These are phyloP conservation scores for Euphonia xanthogaster DNA, from an alignment of 2,797 vertebrate species.

Conservation along the genomic window DNA sequence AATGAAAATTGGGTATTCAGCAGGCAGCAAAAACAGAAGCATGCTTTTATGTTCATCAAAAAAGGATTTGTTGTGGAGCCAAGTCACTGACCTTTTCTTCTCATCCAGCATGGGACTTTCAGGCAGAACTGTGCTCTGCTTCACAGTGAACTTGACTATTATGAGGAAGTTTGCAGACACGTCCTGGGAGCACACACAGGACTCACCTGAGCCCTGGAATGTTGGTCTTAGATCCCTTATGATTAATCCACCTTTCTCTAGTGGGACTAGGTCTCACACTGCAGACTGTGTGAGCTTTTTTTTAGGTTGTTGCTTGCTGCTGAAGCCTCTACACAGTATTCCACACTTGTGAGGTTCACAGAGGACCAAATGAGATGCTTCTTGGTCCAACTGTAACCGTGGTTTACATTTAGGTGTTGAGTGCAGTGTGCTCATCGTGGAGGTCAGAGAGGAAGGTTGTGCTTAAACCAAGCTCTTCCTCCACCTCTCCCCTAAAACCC, in stretches of 20 bases:
- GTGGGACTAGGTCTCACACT: background rate
- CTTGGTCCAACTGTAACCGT: background rate
- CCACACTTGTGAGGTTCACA: background rate
- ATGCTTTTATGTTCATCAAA: background rate
- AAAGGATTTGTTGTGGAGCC: background rate
- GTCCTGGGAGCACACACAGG: background rate
- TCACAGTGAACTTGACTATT: background rate
- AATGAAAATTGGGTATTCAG: background rate
- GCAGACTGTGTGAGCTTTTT: background rate
- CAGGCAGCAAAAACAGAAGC: background rate
- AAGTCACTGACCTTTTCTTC: background rate
- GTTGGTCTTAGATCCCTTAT: background rate
- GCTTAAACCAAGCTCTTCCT: background rate
- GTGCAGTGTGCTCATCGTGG: background rate
- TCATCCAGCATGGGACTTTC: background rate
- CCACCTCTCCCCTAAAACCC: background rate
- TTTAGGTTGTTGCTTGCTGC: background rate
- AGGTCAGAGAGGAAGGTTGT: background rate
- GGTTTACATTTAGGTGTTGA: background rate
- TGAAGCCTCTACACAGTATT: background rate
- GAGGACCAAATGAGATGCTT: background rate
- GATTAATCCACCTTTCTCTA: background rate
- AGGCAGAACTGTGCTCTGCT: background rate
- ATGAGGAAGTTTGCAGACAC: background rate
- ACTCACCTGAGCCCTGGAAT: background rate